Percentiles rank a stretch among this genome's conserved stretches.
These are phyloP conservation scores for Porites lutea DNA, from an alignment of 64 coral and sea anemone genomes.

Conservation along the genomic window DNA sequence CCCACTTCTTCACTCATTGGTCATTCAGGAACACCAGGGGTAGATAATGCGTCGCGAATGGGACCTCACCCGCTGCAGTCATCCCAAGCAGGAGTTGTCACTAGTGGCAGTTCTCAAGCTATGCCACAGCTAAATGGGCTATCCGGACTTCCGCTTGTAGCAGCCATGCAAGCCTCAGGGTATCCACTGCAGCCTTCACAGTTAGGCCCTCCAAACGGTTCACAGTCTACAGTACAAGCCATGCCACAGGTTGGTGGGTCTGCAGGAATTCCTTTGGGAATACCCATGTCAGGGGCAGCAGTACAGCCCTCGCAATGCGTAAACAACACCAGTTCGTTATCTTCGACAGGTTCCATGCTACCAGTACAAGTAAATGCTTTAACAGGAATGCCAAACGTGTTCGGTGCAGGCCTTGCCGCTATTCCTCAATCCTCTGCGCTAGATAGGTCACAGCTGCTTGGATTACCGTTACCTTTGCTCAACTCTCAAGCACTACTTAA, in stretches of 20 bases:
- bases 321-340: background rate
- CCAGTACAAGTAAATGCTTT: background rate
- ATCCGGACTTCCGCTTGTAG: no score
- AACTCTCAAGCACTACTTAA: conserved; percentile 11
- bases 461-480: background rate
- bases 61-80: background rate
- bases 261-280: background rate
- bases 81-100: background rate
- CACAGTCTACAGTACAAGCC: background rate
- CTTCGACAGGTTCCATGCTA: background rate
- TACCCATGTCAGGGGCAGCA: background rate
- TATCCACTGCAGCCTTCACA: background rate
- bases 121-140: background rate
- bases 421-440: background rate
- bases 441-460: background rate
- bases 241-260: background rate
- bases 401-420: background rate
- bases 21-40: background rate
- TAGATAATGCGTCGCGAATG: background rate
- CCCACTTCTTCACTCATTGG: background rate
- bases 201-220: background rate
- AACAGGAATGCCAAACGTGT: background rate
- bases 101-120: background rate
- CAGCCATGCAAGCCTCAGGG: background rate
- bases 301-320: background rate